Conservation (phyloP, 1,140 invertebrate species). For the Apis mellifera region Amel_HAv3.1 CM009943.2:2886001-2886500, state of each 20-base stretch:
- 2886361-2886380: slow-evolving; percentile 76
- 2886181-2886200: slow-evolving; percentile 91
- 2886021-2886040: not conserved
- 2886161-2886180: slow-evolving; percentile 98
- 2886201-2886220: slow-evolving; percentile 89
- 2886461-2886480: slow-evolving; percentile 93
- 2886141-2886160: slow-evolving; percentile 98
- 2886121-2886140: slow-evolving; percentile 99
- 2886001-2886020: slow-evolving; percentile 66
- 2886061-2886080: slow-evolving; percentile 85
- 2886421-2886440: slow-evolving; percentile 92
- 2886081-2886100: slow-evolving; percentile 99
- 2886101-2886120: slow-evolving; percentile 99
- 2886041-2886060: not conserved
- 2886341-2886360: slow-evolving; percentile 93
- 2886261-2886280: not conserved
- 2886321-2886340: slow-evolving; percentile 94
- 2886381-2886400: slow-evolving; percentile 85
- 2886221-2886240: slow-evolving; percentile 86
- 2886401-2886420: slow-evolving; percentile 90
- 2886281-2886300: slow-evolving; percentile 92
- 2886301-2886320: slow-evolving; percentile 97
- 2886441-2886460: slow-evolving; percentile 90
- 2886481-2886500: slow-evolving; percentile 83
- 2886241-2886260: not conserved